Evolutionary conservation across 2,113 vertebrate genomes (phyloP).

Genomic region (Lamprologus lemairii): DNA sequence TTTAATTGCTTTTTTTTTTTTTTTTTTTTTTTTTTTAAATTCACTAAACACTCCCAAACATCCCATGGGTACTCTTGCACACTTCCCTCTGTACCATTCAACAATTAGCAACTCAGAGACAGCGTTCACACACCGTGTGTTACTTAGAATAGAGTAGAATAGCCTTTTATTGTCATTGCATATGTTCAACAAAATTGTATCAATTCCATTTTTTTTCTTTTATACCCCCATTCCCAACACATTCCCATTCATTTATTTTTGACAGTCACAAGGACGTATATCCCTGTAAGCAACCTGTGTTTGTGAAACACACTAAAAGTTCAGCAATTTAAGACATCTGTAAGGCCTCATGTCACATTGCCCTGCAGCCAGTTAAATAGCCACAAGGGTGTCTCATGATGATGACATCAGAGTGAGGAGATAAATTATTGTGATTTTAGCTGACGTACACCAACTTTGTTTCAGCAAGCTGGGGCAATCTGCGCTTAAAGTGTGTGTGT

Average conservation of each 20-base stretch:
- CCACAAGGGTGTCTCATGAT: not conserved
- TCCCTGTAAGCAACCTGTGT: not conserved
- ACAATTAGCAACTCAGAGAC: not conserved
- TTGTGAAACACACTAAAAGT: not conserved
- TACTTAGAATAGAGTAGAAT: not conserved
- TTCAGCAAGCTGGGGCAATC: not conserved
- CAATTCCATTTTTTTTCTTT: not conserved
- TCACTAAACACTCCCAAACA: not conserved
- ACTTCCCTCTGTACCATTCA: not conserved
- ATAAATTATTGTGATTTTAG: slow-evolving; percentile 3
- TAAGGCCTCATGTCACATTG: not conserved
- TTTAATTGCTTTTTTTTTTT: not conserved
- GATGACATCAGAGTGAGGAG: slow-evolving; percentile 2
- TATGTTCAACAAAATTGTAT: not conserved
- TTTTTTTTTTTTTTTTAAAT: not conserved
- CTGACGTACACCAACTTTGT: slow-evolving; percentile 6
- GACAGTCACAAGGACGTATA: not conserved
- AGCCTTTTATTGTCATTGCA: not conserved
- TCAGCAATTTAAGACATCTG: not conserved
- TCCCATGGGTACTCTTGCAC: not conserved
- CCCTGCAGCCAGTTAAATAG: not conserved
- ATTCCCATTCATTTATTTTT: not conserved
- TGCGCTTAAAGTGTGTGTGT: not conserved
- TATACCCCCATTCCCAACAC: not conserved
- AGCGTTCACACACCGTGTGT: not conserved